Evolutionary conservation across 64 coral and sea anemone genomes (phyloP).

Genomic region (Pocillopora damicornis): DNA sequence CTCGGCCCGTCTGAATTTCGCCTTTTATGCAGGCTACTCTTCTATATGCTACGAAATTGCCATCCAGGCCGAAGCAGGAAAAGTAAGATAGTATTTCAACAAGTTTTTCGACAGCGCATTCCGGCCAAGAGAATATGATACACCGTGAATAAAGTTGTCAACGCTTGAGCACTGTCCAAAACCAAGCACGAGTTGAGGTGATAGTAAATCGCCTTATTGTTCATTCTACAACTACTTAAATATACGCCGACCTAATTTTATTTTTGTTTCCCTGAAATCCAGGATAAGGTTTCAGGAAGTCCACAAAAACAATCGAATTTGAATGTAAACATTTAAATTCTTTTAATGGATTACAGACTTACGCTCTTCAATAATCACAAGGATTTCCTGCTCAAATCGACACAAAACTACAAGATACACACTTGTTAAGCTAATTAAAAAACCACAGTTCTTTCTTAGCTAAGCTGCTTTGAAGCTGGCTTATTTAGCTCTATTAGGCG

Average conservation of each 20-base stretch:
- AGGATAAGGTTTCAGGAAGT: neutral
- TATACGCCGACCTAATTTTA: neutral
- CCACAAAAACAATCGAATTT: neutral
- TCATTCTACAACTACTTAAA: neutral
- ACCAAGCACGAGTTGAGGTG: too few relatives aligned
- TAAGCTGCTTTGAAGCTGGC: neutral
- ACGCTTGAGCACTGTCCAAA: neutral
- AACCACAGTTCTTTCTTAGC: neutral
- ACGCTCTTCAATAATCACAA: neutral
- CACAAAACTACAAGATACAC: neutral
- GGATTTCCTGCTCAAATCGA: neutral
- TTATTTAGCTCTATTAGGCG: neutral
- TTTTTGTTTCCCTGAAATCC: neutral
- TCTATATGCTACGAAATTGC: too few relatives aligned
- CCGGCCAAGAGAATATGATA: too few relatives aligned
- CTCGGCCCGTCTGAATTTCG: too few relatives aligned
- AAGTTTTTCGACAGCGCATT: too few relatives aligned
- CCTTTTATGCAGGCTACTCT: too few relatives aligned
- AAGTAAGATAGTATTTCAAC: too few relatives aligned
- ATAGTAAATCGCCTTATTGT: neutral
- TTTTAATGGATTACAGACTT: neutral
- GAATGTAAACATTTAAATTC: neutral
- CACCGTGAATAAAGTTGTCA: neutral
- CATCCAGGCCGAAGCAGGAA: too few relatives aligned
- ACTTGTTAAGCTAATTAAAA: constrained; percentile 4